These are phyloP conservation scores for Chrysochloris asiatica DNA, from an alignment of 2,113 vertebrate genomes.

Conservation along the genomic window DNA sequence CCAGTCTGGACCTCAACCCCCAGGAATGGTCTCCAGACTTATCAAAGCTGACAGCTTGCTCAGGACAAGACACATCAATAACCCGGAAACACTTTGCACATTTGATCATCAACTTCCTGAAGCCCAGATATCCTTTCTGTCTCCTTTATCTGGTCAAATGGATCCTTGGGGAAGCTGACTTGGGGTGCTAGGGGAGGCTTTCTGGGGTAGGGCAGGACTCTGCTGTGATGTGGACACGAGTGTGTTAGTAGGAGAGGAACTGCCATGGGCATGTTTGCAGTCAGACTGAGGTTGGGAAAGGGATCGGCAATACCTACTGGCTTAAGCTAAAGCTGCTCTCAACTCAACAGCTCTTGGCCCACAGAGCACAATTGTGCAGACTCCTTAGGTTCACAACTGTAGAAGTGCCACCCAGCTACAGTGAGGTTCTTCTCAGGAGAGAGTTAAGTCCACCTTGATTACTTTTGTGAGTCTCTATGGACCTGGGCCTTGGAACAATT, in stretches of 20 bases:
- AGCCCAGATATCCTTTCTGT: no score
- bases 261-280: no score
- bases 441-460: accelerated
- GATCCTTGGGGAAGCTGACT: not conserved
- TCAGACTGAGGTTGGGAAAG: no score
- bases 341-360: not conserved
- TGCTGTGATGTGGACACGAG: no score
- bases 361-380: not conserved
- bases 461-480: accelerated
- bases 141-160: not conserved
- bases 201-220: not conserved
- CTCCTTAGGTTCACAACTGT: not conserved
- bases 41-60: not conserved
- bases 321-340: no score
- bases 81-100: not conserved
- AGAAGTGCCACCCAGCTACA: accelerated
- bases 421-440: not conserved
- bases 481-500: no score
- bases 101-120: not conserved
- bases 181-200: not conserved
- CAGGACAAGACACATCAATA: not conserved
- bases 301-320: no score
- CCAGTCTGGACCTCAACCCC: accelerated
- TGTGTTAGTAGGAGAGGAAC: no score
- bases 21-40: not conserved